These are phyloP conservation scores for Cephus pulcher DNA, from an alignment of 2,888 invertebrate species.

Conservation along the genomic window DNA sequence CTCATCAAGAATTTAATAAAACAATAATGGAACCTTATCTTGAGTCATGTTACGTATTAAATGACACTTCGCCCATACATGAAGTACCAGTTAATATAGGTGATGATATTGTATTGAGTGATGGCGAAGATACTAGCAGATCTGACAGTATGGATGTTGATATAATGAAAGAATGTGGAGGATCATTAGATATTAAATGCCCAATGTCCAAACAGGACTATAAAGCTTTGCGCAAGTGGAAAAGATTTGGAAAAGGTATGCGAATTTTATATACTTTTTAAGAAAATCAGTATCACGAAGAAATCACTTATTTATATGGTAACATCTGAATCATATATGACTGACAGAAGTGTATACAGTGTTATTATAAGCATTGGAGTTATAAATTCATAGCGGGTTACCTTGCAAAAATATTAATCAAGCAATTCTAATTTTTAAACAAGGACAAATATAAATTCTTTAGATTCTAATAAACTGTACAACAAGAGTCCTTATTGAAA, in stretches of 20 bases:
- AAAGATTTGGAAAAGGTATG: conserved; percentile 44
- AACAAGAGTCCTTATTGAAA: not conserved
- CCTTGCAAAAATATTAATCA: not conserved
- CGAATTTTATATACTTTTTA: not conserved
- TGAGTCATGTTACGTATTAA: conserved; percentile 35
- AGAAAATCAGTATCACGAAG: not conserved
- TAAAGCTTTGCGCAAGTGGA: conserved; percentile 54
- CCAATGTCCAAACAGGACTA: conserved; percentile 43
- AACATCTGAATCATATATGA: too few species aligned
- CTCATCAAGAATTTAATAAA: conserved; percentile 32
- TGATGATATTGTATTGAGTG: not conserved
- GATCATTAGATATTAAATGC: conserved; percentile 23
- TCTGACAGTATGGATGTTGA: conserved; percentile 28
- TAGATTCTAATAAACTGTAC: not conserved
- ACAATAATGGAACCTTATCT: conserved; percentile 48
- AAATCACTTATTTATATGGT: not conserved
- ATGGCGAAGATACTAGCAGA: not conserved
- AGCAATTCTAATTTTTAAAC: not conserved
- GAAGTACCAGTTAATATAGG: conserved; percentile 11
- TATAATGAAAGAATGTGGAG: conserved; percentile 16
- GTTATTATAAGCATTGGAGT: not conserved
- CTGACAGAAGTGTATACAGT: too few species aligned
- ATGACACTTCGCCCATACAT: conserved; percentile 21
- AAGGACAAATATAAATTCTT: not conserved
- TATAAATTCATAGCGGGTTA: not conserved